Evolutionary conservation across 2,797 vertebrate genomes (phyloP).

Genomic region (Varecia variegata): DNA sequence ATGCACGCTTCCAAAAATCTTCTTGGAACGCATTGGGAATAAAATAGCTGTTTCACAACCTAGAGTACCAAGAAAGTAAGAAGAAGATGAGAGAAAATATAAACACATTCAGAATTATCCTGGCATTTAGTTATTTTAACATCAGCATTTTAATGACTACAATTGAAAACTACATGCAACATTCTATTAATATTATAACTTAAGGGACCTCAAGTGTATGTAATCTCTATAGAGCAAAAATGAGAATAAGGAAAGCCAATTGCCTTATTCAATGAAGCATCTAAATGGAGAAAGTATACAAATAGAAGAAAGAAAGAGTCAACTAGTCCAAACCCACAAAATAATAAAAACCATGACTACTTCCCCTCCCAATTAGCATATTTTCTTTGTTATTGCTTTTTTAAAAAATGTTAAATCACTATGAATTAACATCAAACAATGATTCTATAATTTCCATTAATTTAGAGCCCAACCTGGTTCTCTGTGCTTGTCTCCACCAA

Average conservation of each 20-base stretch:
- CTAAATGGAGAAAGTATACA: background rate
- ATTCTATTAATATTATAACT: background rate
- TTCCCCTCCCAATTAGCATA: background rate
- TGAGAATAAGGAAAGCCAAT: background rate
- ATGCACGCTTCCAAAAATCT: slow-evolving; percentile 90
- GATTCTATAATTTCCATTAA: background rate
- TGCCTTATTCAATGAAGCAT: background rate
- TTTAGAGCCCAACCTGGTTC: background rate
- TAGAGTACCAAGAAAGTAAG: slow-evolving; percentile 71
- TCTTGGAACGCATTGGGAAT: slow-evolving; percentile 96
- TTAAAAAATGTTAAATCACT: background rate
- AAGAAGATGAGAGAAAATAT: background rate
- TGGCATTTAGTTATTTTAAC: background rate
- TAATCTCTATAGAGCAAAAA: background rate
- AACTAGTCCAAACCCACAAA: background rate
- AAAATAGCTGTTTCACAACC: slow-evolving; percentile 93
- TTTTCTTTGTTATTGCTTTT: background rate
- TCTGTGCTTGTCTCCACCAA: background rate
- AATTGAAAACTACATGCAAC: background rate
- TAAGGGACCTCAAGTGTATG: background rate
- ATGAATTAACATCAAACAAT: background rate
- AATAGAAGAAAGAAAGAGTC: background rate
- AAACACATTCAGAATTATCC: background rate
- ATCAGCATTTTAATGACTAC: background rate
- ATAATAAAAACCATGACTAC: background rate